phyloP scores from a whole-genome alignment of 2,797 vertebrate genomes.

The Arctocebus calabarensis region DNA sequence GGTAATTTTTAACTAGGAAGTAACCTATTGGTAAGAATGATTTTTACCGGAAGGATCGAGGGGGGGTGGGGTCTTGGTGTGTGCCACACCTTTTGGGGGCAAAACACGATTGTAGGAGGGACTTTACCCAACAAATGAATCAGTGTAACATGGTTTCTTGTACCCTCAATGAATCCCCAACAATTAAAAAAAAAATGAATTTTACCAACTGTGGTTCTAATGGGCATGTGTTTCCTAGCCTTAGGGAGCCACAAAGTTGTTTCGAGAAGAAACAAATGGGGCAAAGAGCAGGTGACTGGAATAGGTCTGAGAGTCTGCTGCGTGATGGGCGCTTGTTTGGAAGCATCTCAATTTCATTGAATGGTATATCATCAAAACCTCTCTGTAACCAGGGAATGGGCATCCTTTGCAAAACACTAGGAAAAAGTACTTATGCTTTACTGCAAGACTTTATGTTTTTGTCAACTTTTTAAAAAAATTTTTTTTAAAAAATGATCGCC shows the following conservation, averaged over 20 bases:
- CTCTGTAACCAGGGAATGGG: constrained; percentile 40
- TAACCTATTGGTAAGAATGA: constrained; percentile 84
- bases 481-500: no score
- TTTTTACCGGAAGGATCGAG: no score
- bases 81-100: no score
- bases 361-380: constrained; percentile 2
- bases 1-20: constrained; percentile 88
- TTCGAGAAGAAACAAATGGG: constrained; percentile 31
- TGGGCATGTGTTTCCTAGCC: constrained; percentile 72
- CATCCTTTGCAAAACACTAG: constrained; percentile 50
- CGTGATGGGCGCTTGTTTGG: constrained; percentile 63
- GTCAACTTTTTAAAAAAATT: neutral
- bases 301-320: constrained; percentile 33
- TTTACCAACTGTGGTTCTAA: constrained; percentile 76
- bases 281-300: constrained; percentile 35
- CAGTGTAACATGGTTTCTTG: no score
- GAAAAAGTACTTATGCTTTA: neutral
- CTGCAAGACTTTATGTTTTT: neutral
- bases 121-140: no score
- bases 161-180: no score
- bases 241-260: constrained; percentile 43
- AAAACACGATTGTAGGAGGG: no score
- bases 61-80: no score
- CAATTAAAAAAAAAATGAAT: constrained; percentile 77
- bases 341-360: constrained; percentile 74